Base-by-base conservation (phyloP, 1,140 invertebrate species). In the Drosophila eugracilis region DNA sequence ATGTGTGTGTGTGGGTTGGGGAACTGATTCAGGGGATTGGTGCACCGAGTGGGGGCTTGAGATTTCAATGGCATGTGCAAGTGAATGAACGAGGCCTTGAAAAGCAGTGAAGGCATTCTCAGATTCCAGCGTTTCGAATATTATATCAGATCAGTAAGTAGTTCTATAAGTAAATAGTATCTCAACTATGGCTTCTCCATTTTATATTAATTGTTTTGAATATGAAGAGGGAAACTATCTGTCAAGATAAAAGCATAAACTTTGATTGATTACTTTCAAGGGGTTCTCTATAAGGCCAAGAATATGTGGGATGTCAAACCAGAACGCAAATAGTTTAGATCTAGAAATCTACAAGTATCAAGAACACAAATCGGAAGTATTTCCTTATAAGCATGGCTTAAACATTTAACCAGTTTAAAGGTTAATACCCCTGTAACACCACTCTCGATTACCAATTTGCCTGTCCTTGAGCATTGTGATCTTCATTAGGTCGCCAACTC, bases 51-150 rank as follows among this genome's bases (percentile, higher is more conserved):
- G 70, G 57, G 69, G 70, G 70, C 47, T 49, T 26, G 28, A 53
- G 28, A 52, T 50, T 52, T 73, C 69, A 73, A 73, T 73, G 69
- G 48, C 70, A 72, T 73, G 70, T 52, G 55, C 55, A 70, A 58
- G 66, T 69, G 52, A 58, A 22, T 42, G 42, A 72, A 48, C 65
- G 37, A 44, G 65, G 48, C 65, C 65, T 67, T 69, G 65, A 42
- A 50, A 48, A 17, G 12, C 1, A n/a, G 45, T 39, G 24, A n/a
- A 50, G 30, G 19, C 24, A 19, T 36, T 37, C 17, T 6, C 10
- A 48, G 39, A 39, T 4, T 48, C 41, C 36, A 45, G 14, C 15
- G n/a, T 5, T 21, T 4, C 1, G 5, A n/a, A 32, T 19, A 6
- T 17, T 5, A 10, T 17, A 32, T 32, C 30, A 32, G 2, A 12